phyloP scores from a whole-genome alignment of 2,113 vertebrate genomes.

The Protobothrops flavoviridis region DNA sequence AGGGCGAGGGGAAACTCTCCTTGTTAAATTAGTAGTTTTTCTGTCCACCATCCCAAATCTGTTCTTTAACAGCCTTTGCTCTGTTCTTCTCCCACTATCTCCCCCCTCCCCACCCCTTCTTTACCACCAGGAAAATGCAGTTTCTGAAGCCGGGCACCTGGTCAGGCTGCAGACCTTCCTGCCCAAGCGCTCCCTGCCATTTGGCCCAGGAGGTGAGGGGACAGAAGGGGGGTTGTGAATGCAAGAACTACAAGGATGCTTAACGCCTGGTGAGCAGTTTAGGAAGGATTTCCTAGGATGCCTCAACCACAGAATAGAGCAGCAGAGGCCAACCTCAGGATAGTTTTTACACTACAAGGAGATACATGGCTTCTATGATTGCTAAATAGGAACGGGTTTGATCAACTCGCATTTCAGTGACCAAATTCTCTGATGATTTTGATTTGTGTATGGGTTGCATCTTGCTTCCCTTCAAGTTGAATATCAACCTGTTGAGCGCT shows the following conservation, averaged over 20 bases:
- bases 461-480: not conserved
- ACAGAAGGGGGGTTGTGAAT: not conserved
- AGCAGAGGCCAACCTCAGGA: not conserved
- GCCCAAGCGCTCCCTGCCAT: conserved; percentile 75
- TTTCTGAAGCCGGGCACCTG: conserved; percentile 64
- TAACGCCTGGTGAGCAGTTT: accelerated
- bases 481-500: not conserved
- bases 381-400: not conserved
- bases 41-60: not conserved
- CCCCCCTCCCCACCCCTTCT: conserved; percentile 5
- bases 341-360: not conserved
- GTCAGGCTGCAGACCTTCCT: conserved; percentile 86
- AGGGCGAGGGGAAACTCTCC: not conserved
- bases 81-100: not conserved
- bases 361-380: too few relatives aligned
- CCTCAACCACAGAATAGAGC: not conserved
- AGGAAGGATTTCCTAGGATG: not conserved
- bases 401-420: not conserved
- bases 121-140: conserved; percentile 56
- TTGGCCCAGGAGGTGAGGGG: conserved; percentile 75
- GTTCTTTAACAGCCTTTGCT: not conserved
- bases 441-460: not conserved
- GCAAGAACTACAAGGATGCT: not conserved
- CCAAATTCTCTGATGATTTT: not conserved
- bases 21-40: too few relatives aligned